These are phyloP conservation scores for Brachionus paranguensis DNA, from an alignment of 1,140 invertebrate species.

Conservation along the genomic window DNA sequence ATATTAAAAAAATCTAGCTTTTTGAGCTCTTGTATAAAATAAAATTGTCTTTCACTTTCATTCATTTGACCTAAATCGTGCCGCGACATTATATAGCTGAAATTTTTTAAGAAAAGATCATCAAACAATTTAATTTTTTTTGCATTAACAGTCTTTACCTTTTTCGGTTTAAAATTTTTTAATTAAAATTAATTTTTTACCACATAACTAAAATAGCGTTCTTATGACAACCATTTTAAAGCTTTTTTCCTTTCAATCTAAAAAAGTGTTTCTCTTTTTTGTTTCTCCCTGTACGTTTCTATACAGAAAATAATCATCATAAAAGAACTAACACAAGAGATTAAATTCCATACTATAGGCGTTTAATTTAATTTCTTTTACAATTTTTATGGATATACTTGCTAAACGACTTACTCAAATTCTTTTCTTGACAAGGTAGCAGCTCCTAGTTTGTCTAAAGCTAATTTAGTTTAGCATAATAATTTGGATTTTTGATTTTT, in stretches of 20 bases:
- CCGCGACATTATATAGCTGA: background rate
- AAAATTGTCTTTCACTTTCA: constrained; percentile 36
- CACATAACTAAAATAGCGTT: constrained; percentile 4
- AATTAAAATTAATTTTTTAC: constrained; percentile 11
- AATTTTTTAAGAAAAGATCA: background rate
- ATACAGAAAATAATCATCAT: background rate
- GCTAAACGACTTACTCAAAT: no score
- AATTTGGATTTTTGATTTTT: no score
- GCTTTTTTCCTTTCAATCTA: background rate
- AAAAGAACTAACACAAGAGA: background rate
- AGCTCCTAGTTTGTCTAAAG: background rate
- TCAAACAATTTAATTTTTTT: background rate
- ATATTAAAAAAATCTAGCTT: constrained; percentile 21
- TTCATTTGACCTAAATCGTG: background rate
- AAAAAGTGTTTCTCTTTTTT: background rate
- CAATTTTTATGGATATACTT: background rate
- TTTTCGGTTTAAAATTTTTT: background rate
- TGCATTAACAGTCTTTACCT: background rate
- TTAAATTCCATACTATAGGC: background rate
- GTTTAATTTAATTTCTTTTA: background rate
- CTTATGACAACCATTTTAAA: constrained; percentile 21
- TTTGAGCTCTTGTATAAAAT: constrained; percentile 14
- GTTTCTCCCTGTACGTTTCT: background rate
- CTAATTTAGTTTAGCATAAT: no score
- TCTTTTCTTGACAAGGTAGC: background rate